Evolutionary conservation across 2,888 invertebrate species (phyloP), one percentile per base, ranked within the genome.

Genomic region (Drosophila borealis): DNA sequence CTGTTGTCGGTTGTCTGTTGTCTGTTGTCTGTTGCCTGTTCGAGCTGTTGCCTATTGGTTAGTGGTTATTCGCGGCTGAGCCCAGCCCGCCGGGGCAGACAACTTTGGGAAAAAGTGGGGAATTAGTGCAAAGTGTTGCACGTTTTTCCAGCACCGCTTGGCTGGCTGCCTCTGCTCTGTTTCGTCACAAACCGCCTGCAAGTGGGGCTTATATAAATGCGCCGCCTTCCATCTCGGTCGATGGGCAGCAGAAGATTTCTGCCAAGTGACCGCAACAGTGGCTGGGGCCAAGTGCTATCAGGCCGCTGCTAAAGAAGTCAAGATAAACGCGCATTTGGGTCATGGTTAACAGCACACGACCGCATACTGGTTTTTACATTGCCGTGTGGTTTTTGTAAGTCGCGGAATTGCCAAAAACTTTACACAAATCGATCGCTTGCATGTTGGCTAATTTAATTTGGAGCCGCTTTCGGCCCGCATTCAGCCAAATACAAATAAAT

Each of bases 251-350:
- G 84, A 88, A 82, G 85, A 81, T 86, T 82, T 88, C 74, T 86
- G 83, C 62, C 44, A 54, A 48, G 11, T 57, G 48, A 45, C 57
- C 64, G 33, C 49, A 36, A 19, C 41, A 49, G 42, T 39, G 48
- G 37, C 57, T 21, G 51, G 33, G 49, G 39, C 42, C 9, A 39
- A 37, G 33, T 56, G 55, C 49, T 50, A 54, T 70, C 49, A 29
- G 46, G 66, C 50, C 55, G 55, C 59, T 59, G 55, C 61, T 62
- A 82, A 75, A 83, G 80, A 82, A 83, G 82, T 80, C 80, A 82
- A 83, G 83, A 88, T 88, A 83, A 86, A 76, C 77, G 84, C 66
- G 74, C 67, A 88, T 88, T 83, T 83, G 62, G 83, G 83, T 83
- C 83, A 83, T 80, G 83, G 83, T 70, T 86, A 83, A 83, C 89